phyloP scores from a whole-genome alignment of 2,113 vertebrate genomes.

The Pycnonotus jocosus region DNA sequence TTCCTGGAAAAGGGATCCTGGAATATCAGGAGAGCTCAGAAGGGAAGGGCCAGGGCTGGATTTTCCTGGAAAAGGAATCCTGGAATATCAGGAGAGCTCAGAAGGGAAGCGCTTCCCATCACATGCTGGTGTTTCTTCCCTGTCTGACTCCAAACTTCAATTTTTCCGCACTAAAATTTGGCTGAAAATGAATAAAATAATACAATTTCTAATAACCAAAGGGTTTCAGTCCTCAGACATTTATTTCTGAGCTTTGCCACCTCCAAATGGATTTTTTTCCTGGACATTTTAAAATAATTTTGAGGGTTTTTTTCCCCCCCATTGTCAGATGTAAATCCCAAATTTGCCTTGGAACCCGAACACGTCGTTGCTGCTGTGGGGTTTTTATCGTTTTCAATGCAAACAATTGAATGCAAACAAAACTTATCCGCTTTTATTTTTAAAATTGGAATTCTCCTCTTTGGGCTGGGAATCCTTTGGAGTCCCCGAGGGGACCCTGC shows the following conservation, averaged over 20 bases:
- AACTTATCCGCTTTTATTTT: too few species aligned
- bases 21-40: not conserved
- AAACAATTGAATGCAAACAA: too few species aligned
- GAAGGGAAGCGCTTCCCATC: not conserved
- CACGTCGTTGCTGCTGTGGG: rapidly evolving
- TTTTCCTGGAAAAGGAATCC: too few species aligned
- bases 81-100: not conserved
- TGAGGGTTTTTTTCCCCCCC: rapidly evolving
- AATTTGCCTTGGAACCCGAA: not conserved
- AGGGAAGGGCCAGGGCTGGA: not conserved
- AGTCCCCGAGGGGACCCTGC: too few species aligned
- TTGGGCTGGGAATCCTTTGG: too few species aligned
- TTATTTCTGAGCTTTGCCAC: not conserved
- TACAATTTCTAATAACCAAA: rapidly evolving
- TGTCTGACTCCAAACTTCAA: not conserved
- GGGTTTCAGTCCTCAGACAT: rapidly evolving
- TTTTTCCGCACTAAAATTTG: not conserved
- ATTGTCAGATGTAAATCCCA: not conserved
- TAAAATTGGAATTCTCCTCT: too few species aligned
- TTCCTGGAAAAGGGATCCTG: not conserved
- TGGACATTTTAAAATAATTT: not conserved
- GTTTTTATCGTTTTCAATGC: too few species aligned
- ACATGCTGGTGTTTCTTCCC: rapidly evolving
- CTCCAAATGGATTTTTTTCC: not conserved
- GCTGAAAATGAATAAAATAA: not conserved